Percentiles rank a stretch among this genome's conserved stretches.
Conservation (phyloP, 64 coral and sea anemone genomes). For the Acropora yongei region DNA sequence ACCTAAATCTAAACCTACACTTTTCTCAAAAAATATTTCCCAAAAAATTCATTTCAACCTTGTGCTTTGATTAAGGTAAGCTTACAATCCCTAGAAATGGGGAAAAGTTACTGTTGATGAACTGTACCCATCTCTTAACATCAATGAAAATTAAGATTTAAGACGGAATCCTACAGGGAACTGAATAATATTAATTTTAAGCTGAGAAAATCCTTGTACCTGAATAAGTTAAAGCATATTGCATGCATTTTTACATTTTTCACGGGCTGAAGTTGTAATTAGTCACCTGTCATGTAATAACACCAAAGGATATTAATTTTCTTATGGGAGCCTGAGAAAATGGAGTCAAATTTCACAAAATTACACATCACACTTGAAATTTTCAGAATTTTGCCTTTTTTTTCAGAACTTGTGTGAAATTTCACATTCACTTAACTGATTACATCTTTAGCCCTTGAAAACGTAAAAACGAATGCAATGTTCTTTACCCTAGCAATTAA, state of each 20-base stretch:
- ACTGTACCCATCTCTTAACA: not conserved
- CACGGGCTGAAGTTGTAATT: not conserved
- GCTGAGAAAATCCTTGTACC: not conserved
- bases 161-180: not conserved
- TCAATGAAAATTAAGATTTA: conserved; percentile 13
- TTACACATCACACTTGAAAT: not conserved
- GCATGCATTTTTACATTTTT: not conserved
- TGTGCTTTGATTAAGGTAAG: not conserved
- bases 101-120: not conserved
- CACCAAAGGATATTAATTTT: not conserved
- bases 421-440: conserved; percentile 1
- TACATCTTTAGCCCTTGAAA: not conserved
- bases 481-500: not conserved
- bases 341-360: not conserved
- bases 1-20: not conserved
- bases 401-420: not conserved
- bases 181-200: conserved; percentile 14
- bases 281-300: no score
- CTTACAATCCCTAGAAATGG: not conserved
- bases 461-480: no score
- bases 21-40: not conserved
- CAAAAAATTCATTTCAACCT: not conserved
- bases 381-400: conserved; percentile 12
- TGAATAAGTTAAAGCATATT: not conserved
- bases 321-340: not conserved